Evolutionary conservation across 2,797 vertebrate species (phyloP), one percentile per base, ranked within the genome.

Genomic region (Cottoperca gobio): DNA sequence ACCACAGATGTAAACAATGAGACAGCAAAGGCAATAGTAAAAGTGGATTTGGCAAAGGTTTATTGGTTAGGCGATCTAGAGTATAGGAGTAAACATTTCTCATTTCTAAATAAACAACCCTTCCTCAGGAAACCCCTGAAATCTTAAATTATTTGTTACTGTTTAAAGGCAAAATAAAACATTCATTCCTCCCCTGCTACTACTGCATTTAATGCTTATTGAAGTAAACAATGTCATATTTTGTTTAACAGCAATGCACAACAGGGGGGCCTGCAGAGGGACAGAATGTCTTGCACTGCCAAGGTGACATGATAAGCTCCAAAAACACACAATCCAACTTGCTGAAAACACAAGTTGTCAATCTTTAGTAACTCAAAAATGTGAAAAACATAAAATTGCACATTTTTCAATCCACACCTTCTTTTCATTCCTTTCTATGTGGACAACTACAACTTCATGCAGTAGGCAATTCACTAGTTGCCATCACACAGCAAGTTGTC

Each of bases 191-290:
- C 12, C 16, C 19, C 31, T 60, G 50, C 33, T 21, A 39, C 11
- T 21, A 8, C 26, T 12, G 10, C 35, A 19, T 59, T 60, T 53
- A 39, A 35, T 39, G 24, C 33, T 39, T 24, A 39, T 62, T 67
- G n/a, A 55, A 19, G 1, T 43, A 59, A 70, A 77, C 33, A 52
- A 3, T 42, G 64, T 24, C 40, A 50, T n/a, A 16, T 70, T 62
- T 16, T 23, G 3, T 62, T 57, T 14, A 24, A 63, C 14, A 55
- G 24, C 16, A 31, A 28, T 6, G n/a, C 49, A 45, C 1, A 2
- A 54, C 23, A 48, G 33, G 13, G 16, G 16, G 57, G 43, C 31
- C 62, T 59, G 40, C 66, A 26, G 65, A 53, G 12, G 53, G 9
- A n/a, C 11, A 8, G 13, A 28, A 55, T 48, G 6, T 54, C n/a